These are phyloP conservation scores for Pseudanteris insignis DNA, from an alignment of 2,888 invertebrate species.

Conservation along the genomic window DNA sequence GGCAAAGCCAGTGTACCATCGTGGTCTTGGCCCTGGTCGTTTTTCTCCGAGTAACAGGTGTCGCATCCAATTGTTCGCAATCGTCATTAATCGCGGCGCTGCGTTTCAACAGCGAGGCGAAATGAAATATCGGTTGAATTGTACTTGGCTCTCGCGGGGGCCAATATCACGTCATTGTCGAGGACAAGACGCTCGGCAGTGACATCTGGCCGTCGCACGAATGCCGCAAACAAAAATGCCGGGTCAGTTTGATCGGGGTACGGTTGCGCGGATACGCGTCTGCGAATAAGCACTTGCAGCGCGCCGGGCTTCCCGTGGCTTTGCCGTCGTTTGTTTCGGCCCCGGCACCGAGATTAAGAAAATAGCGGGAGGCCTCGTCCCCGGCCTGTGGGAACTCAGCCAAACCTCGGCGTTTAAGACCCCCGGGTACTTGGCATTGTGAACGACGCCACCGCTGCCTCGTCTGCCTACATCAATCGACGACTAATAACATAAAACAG, in stretches of 20 bases:
- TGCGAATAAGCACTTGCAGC: conserved; percentile 25
- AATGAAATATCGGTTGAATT: conserved; percentile 20
- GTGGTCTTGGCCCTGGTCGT: no score
- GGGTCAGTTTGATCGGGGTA: conserved; percentile 42
- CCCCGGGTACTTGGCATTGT: conserved; percentile 23
- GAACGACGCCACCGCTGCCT: not conserved
- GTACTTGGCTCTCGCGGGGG: conserved; percentile 6
- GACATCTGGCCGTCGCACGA: conserved; percentile 43
- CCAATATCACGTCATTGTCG: conserved; percentile 36
- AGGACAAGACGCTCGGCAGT: conserved; percentile 39
- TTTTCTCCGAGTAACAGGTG: conserved; percentile 23
- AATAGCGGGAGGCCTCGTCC: conserved; percentile 59
- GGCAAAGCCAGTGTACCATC: no score
- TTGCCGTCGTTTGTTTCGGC: conserved; percentile 43
- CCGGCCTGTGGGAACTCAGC: conserved; percentile 41
- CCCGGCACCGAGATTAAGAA: conserved; percentile 57
- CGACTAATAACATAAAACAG: conserved; percentile 1
- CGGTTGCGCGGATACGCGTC: conserved; percentile 19
- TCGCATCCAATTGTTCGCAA: not conserved
- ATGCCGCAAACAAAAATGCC: conserved; percentile 14
- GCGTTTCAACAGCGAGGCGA: conserved; percentile 14
- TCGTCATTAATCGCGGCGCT: conserved; percentile 17
- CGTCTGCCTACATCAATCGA: conserved; percentile 1
- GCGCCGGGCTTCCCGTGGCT: conserved; percentile 40
- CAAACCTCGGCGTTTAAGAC: conserved; percentile 33